Percentiles rank a stretch among this genome's conserved stretches.
Evolutionary conservation across 2,113 vertebrate genomes (phyloP).

Genomic region (Eolophus roseicapilla): DNA sequence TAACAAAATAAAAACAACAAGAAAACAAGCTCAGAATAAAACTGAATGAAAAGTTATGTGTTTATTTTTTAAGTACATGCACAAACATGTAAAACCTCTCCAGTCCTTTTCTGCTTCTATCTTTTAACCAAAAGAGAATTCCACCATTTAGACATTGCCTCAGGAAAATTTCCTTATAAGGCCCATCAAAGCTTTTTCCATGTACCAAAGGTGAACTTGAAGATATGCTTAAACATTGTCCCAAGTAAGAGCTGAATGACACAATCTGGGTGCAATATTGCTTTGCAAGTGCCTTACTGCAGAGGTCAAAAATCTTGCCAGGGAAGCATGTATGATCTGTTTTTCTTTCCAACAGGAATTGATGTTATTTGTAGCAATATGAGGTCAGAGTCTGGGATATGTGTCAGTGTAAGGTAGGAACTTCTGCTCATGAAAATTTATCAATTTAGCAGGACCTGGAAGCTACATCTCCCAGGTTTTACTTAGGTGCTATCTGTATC

Average conservation of each 20-base stretch:
- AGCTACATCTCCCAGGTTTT: neutral
- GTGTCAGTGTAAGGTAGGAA: neutral
- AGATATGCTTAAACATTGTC: neutral
- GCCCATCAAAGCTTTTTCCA: neutral
- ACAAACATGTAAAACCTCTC: neutral
- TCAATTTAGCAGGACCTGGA: neutral
- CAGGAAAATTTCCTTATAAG: neutral
- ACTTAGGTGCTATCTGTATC: neutral
- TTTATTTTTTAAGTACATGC: neutral
- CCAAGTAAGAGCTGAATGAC: neutral
- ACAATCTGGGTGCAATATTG: neutral
- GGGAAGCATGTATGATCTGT: neutral
- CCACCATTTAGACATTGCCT: neutral
- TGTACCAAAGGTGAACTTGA: neutral
- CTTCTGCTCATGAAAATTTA: neutral
- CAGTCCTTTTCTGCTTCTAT: neutral
- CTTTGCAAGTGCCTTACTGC: neutral
- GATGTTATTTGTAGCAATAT: neutral
- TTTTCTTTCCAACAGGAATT: neutral
- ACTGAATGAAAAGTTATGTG: neutral
- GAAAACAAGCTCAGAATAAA: neutral
- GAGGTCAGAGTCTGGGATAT: neutral
- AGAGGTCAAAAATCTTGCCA: neutral
- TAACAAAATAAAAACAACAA: constrained; percentile 36
- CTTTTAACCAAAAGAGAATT: neutral